Base-by-base conservation (phyloP, 2,888 invertebrate species). In the Scelioninae gen. 2 region DNA sequence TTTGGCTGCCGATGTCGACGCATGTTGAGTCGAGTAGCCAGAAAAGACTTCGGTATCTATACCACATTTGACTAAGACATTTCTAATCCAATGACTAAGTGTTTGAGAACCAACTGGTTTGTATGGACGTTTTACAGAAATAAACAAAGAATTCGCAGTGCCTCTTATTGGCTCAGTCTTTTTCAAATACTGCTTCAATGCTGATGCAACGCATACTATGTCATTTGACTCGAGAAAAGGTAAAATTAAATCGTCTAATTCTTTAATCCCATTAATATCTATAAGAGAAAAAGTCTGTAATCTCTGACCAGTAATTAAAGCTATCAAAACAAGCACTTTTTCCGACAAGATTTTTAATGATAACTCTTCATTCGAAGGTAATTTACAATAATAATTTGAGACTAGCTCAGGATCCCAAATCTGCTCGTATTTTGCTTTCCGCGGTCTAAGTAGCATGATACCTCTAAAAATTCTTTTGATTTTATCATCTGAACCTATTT, bases 1-100 rank as follows among this genome's bases (percentile, higher is more conserved):
- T 28, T 48, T 46, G 1, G 64, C 71, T 6, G 58, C 39, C 4
- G 64, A 64, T 1, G 64, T 53, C 2, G 71, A 19, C 3, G 71
- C 64, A 18, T 64, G 63, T 2, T 53, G 45, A 5, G 45, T 45
- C 1, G 45, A 37, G 6, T 45, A 11, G 1, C 11, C n/a, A 5
- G 22, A 22, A 7, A 45, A 45, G n/a, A 45, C 7, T 1, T 45
- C 13, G n/a, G 13, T 45, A 16, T 45, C 45, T 3, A 45, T 45
- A 11, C 45, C 45, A 22, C 45, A 15, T 6, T 45, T 22, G 10
- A n/a, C 13, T n/a, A 45, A 13, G 1, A 45, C 25, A 7, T n/a
- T 45, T 22, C 22, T 45, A 19, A 45, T 43, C 45, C 45, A 22
- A 2, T 25, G 3, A 22, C 45, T 25, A 19, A 45, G 25, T 9